phyloP scores from a whole-genome alignment of 2,113 vertebrate genomes.

The Pristiophorus japonicus region DNA sequence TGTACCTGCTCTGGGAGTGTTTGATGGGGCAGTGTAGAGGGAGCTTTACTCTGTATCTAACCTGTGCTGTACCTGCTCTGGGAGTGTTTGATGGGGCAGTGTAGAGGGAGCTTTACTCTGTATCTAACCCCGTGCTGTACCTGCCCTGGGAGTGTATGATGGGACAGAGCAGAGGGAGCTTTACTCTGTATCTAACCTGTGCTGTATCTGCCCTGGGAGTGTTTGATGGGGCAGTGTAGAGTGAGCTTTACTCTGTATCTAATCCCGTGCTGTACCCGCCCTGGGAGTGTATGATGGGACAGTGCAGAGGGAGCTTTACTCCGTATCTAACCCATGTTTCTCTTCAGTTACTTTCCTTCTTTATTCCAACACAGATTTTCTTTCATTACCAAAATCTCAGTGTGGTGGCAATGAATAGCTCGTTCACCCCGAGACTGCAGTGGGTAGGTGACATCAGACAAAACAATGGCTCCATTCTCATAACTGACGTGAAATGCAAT shows the following conservation, averaged over 20 bases:
- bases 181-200: neutral
- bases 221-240: neutral
- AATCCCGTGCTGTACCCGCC: neutral
- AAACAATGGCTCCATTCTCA: slow-evolving; percentile 23
- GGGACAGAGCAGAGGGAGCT: neutral
- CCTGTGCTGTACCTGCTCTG: neutral
- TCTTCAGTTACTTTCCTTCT: neutral
- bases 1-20: too few species aligned
- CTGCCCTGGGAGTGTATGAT: neutral
- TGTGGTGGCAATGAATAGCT: neutral
- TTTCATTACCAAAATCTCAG: neutral
- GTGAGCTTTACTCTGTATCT: neutral
- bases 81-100: neutral
- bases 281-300: neutral
- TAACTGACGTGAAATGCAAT: neutral
- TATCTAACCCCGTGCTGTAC: neutral
- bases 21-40: too few species aligned
- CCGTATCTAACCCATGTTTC: neutral
- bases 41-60: too few species aligned
- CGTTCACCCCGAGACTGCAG: neutral
- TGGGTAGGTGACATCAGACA: neutral
- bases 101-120: neutral
- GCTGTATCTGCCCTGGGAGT: neutral
- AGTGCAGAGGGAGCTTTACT: neutral
- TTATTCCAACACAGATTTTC: slow-evolving; percentile 25